Evolutionary conservation across 2,888 invertebrate species (phyloP).

Genomic region (Diogma glabrata): DNA sequence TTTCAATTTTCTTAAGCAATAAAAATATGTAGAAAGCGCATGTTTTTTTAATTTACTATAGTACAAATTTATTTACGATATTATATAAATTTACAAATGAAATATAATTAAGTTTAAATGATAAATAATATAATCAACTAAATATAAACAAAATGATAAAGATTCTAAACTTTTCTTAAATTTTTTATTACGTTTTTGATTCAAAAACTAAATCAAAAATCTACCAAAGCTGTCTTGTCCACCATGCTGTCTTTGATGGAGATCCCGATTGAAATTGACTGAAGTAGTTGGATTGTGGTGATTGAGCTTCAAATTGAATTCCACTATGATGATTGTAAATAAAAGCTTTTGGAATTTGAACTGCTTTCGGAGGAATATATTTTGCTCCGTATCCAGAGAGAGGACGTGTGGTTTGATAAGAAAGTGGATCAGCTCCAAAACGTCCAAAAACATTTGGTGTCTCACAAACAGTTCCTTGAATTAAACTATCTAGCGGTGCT

Average conservation of each 20-base stretch:
- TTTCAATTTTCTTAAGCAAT: too few species aligned
- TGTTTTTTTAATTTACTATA: too few species aligned
- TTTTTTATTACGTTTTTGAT: too few species aligned
- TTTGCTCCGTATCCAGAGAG: constrained; percentile 7
- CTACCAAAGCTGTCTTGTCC: constrained; percentile 11
- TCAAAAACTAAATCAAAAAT: too few species aligned
- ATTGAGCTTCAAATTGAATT: constrained; percentile 28
- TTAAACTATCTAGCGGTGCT: constrained; percentile 51
- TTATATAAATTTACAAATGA: too few species aligned
- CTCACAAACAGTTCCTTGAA: constrained; percentile 65
- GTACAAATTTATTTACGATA: too few species aligned
- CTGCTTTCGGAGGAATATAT: constrained; percentile 19
- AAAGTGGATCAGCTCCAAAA: constrained; percentile 14
- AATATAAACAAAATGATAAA: too few species aligned
- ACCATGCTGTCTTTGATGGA: constrained; percentile 6
- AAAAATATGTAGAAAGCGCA: too few species aligned
- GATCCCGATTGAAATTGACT: not conserved
- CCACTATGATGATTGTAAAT: constrained; percentile 36
- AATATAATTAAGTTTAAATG: too few species aligned
- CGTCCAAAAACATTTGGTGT: constrained; percentile 29
- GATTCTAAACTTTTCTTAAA: too few species aligned
- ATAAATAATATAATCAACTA: too few species aligned
- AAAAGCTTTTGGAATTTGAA: constrained; percentile 28
- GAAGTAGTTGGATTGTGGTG: not conserved
- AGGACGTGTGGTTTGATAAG: constrained; percentile 17